Evolutionary conservation across 2,797 vertebrate species (phyloP).

Genomic region (Phaenicophaeus curvirostris): DNA sequence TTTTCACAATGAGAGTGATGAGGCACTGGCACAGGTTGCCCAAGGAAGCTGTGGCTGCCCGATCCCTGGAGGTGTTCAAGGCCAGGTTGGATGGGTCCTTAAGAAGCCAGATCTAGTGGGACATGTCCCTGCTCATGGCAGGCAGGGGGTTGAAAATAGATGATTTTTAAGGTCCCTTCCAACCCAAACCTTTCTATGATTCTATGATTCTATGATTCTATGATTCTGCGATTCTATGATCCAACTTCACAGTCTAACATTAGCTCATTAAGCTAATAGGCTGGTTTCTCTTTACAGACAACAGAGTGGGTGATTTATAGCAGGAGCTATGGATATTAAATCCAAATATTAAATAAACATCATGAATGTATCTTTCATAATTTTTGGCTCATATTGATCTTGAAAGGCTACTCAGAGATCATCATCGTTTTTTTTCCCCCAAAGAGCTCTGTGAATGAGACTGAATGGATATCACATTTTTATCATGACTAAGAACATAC

Average conservation of each 20-base stretch:
- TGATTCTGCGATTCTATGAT: no score
- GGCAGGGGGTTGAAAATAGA: no score
- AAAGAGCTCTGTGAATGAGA: accelerated
- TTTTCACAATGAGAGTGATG: no score
- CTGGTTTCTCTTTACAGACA: not conserved
- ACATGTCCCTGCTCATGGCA: no score
- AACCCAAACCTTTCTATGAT: no score
- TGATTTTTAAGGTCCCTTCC: no score
- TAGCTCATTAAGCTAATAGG: not conserved
- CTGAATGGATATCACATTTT: not conserved
- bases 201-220: no score
- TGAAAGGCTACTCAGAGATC: not conserved
- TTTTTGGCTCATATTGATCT: not conserved
- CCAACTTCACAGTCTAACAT: not conserved
- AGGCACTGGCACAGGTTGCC: no score
- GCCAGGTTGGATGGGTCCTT: no score
- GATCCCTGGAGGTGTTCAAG: no score
- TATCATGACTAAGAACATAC: not conserved
- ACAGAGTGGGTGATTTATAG: not conserved
- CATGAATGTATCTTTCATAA: not conserved
- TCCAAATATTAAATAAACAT: not conserved
- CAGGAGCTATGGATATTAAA: not conserved
- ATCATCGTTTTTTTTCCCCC: not conserved
- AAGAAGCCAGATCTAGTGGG: no score
- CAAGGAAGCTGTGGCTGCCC: no score